Percentiles rank a stretch among this genome's conserved stretches.
Evolutionary conservation across 2,797 vertebrate genomes (phyloP).

Genomic region (Natrix natrix): DNA sequence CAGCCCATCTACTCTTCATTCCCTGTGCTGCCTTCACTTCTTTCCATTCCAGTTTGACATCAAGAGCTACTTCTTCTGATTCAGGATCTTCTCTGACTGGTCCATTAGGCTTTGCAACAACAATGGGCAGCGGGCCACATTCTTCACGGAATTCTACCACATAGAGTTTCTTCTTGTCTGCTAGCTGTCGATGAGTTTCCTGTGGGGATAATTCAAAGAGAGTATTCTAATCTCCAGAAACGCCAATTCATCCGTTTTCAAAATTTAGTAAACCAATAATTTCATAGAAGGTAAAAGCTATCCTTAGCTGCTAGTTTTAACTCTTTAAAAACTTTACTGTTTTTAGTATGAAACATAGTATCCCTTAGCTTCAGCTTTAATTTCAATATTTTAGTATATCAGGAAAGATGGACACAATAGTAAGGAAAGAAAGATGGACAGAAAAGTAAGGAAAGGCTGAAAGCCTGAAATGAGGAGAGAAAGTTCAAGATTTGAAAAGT

Average conservation of each 20-base stretch:
- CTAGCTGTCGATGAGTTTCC: constrained; percentile 86
- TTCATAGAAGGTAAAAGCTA: neutral
- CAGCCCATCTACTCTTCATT: constrained; percentile 79
- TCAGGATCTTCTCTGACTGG: constrained; percentile 69
- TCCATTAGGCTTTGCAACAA: constrained; percentile 81
- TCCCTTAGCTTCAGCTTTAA: neutral
- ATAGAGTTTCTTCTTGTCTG: constrained; percentile 83
- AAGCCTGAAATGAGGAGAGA: neutral
- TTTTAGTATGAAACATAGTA: neutral
- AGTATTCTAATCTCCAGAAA: neutral
- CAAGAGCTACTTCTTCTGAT: constrained; percentile 76
- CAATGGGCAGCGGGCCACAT: constrained; percentile 78
- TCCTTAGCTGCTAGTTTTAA: neutral
- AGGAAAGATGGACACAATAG: neutral
- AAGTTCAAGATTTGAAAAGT: neutral
- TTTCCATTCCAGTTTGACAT: constrained; percentile 80
- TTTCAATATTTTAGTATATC: neutral
- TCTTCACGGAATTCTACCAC: constrained; percentile 89
- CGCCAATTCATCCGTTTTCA: neutral
- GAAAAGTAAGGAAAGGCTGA: neutral
- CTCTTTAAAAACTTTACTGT: neutral
- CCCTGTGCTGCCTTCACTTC: constrained; percentile 83
- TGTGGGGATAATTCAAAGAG: constrained; percentile 45
- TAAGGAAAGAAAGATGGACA: neutral
- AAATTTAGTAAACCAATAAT: neutral